Percentiles rank a stretch among this genome's conserved stretches.
Conservation (phyloP, 2,888 invertebrate species). For the Cactoblastis cactorum region DNA sequence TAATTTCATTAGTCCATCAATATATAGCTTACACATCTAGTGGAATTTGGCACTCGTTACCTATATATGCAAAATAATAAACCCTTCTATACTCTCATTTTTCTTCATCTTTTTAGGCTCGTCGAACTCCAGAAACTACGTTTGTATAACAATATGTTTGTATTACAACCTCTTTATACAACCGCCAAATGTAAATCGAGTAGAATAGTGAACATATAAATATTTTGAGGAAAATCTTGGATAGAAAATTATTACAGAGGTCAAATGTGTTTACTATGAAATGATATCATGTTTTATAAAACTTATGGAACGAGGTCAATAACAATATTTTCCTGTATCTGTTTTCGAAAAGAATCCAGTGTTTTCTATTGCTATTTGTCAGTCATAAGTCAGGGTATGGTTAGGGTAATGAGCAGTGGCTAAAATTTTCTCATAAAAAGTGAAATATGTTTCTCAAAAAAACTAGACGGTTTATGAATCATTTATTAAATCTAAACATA, state of each 20-base stretch:
- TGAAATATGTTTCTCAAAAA: no score
- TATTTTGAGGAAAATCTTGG: slow-evolving; percentile 23
- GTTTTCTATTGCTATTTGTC: no score
- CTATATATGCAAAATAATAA: no score
- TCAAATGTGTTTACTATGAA: slow-evolving; percentile 28
- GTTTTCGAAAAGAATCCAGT: slow-evolving; percentile 2
- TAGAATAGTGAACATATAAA: slow-evolving; percentile 4
- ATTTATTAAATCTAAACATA: no score
- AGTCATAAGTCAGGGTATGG: neutral
- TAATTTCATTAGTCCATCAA: no score
- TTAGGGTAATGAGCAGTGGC: no score
- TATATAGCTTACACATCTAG: no score
- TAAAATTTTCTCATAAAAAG: no score
- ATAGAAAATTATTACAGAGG: slow-evolving; percentile 31
- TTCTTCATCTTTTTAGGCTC: neutral
- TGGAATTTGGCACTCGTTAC: no score
- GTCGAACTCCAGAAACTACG: neutral
- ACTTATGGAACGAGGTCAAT: slow-evolving; percentile 24
- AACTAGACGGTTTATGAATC: no score
- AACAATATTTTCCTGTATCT: slow-evolving; percentile 23
- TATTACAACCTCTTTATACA: slow-evolving; percentile 3
- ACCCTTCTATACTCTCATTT: neutral
- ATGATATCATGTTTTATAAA: slow-evolving; percentile 31
- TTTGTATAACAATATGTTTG: neutral
- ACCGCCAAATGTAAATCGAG: slow-evolving; percentile 5